Evolutionary conservation across 2,797 vertebrate species (phyloP), one percentile per base, ranked within the genome.

Genomic region (Catostomus latipinnis): DNA sequence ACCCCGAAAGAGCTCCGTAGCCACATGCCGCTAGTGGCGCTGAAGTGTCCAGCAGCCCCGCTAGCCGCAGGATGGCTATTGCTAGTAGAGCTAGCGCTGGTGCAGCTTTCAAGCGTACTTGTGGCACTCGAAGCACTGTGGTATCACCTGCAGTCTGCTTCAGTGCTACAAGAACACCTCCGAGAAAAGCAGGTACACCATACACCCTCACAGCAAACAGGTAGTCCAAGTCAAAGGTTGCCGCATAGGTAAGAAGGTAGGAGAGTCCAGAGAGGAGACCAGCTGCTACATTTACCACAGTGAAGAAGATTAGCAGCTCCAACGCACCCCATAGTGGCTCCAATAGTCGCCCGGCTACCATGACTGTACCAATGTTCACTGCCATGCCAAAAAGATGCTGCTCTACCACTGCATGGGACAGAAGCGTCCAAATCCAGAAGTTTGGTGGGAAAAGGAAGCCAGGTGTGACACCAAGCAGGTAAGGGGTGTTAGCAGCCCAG

Each of bases 241-340:
- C 95, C 82, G 96, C 94, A 1, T 99, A 99, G 81, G 97, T 96
- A 83, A 99, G 93, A 81, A 99, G 93, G 89, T 97, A 99, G 78
- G 96, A 95, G 8, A 98, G 90, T 76, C 96, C 96, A 2, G 94
- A 95, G 84, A 99, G 90, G 82, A 99, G 89, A 81, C 97, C 98
- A 43, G 97, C 96, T 0, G 96, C 94, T 71, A 97, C 83, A 61
- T 96, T 98, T 72, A 98, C 96, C 86, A 98, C 96, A 0, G 95
- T 92, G 9, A 98, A 99, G 86, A 98, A 99, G 82, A 99, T 93
- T 8, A 99, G 94, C 79, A 99, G 94, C 93, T 99, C 97, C 92
- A 98, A 88, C 3, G 98, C 97, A 0, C 98, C 98, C 98, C 98
- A 99, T 22, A 98, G 92, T 0, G 98, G 97, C 91, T 99, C 98